Conservation (phyloP, 2,797 vertebrate species). For the Eidolon dupreanum region DNA sequence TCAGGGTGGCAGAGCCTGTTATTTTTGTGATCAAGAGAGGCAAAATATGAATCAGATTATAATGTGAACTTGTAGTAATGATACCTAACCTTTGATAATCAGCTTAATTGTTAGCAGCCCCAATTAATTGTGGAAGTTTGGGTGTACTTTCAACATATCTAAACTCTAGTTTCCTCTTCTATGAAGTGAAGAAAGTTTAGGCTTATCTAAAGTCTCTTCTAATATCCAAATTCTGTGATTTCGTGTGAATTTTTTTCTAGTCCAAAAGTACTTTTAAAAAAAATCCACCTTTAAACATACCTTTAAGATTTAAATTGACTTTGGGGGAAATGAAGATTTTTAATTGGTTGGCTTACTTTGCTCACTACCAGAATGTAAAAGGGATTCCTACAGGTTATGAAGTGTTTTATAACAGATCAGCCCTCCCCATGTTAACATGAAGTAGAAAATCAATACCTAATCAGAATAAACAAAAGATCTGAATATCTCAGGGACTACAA, state of each 20-base stretch:
- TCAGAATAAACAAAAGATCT: constrained; percentile 29
- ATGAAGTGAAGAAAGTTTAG: constrained; percentile 50
- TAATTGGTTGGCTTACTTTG: constrained; percentile 17
- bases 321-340: background rate
- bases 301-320: constrained; percentile 38
- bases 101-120: background rate
- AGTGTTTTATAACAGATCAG: constrained; percentile 19
- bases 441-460: constrained; percentile 1
- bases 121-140: background rate
- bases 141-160: background rate
- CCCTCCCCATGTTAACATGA: background rate
- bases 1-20: background rate
- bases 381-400: background rate
- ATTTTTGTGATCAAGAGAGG: constrained; percentile 40
- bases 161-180: constrained; percentile 44
- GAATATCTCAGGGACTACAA: background rate
- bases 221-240: constrained; percentile 48
- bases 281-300: background rate
- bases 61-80: constrained; percentile 1
- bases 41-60: background rate
- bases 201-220: background rate
- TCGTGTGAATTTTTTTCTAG: constrained; percentile 21
- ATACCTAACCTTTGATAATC: background rate
- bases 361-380: constrained; percentile 30
- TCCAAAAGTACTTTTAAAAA: background rate